phyloP scores from a whole-genome alignment of 1,140 invertebrate species.

The Agrypnia vestita region DNA sequence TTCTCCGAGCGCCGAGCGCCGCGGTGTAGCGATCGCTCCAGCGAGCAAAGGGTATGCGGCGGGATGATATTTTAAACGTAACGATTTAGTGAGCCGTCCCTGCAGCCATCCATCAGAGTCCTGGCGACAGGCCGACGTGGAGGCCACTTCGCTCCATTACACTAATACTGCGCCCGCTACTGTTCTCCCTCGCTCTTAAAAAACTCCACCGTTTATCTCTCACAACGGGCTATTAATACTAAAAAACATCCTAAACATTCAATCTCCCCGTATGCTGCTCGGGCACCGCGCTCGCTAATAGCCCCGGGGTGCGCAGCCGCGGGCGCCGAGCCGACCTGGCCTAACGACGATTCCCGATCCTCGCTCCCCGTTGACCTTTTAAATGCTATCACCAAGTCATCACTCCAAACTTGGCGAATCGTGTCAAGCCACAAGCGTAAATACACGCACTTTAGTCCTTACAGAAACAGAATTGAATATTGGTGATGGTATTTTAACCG shows the following conservation, averaged over 20 bases:
- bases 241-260: slow-evolving; percentile 45
- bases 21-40: background rate
- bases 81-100: slow-evolving; percentile 28
- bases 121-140: slow-evolving; percentile 42
- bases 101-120: slow-evolving; percentile 35
- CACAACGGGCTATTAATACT: slow-evolving; percentile 44
- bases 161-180: slow-evolving; percentile 37
- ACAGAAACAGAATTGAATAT: too few relatives aligned
- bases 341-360: too few relatives aligned
- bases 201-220: slow-evolving; percentile 44
- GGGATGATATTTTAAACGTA: slow-evolving; percentile 20
- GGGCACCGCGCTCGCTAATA: slow-evolving; percentile 15
- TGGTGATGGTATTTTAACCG: too few relatives aligned
- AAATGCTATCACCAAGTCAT: too few relatives aligned
- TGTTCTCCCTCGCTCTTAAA: slow-evolving; percentile 33
- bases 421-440: too few relatives aligned
- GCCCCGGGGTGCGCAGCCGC: background rate
- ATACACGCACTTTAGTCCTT: too few relatives aligned
- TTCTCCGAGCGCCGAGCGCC: background rate
- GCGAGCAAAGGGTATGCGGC: slow-evolving; percentile 33
- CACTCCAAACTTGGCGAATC: too few relatives aligned
- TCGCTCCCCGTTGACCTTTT: too few relatives aligned
- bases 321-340: too few relatives aligned
- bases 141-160: slow-evolving; percentile 37
- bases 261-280: slow-evolving; percentile 33